These are phyloP conservation scores for Psettodes erumei DNA, from an alignment of 2,113 vertebrate species.

Conservation along the genomic window DNA sequence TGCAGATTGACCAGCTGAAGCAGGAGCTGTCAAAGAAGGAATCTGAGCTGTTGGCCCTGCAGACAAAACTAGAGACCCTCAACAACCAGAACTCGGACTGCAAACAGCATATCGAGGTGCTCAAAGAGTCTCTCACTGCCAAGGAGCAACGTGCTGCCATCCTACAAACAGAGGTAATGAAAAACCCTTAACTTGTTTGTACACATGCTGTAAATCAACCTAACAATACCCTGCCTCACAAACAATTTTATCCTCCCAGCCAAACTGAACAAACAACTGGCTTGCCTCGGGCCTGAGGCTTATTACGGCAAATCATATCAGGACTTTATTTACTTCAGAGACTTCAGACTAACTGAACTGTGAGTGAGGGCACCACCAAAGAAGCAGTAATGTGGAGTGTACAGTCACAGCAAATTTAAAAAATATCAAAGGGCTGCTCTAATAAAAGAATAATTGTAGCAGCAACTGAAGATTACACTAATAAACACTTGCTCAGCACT, in stretches of 20 bases:
- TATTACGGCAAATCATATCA: constrained; percentile 39
- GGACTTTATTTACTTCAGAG: constrained; percentile 36
- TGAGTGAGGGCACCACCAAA: constrained; percentile 13
- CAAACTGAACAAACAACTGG: constrained; percentile 37
- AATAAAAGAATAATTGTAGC: constrained; percentile 11
- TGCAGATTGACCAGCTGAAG: constrained; percentile 97
- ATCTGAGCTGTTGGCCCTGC: constrained; percentile 98
- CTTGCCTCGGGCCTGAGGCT: neutral
- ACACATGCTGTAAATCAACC: constrained; percentile 23
- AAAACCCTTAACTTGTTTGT: constrained; percentile 11
- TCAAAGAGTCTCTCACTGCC: constrained; percentile 99
- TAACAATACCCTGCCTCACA: constrained; percentile 3
- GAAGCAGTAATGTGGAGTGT: constrained; percentile 14
- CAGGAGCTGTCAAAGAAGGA: constrained; percentile 99
- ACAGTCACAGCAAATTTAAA: constrained; percentile 10
- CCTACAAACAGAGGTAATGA: constrained; percentile 95
- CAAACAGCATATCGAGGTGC: constrained; percentile 99
- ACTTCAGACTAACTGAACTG: constrained; percentile 26
- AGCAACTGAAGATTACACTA: neutral
- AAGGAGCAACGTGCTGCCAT: constrained; percentile 99
- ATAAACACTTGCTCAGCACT: neutral
- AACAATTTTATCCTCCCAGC: constrained; percentile 20
- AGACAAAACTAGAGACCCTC: constrained; percentile 99
- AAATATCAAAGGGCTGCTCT: constrained; percentile 7
- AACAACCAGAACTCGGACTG: constrained; percentile 99